Conservation (phyloP, 2,797 vertebrate genomes). For the Danio albolineatus region DNA sequence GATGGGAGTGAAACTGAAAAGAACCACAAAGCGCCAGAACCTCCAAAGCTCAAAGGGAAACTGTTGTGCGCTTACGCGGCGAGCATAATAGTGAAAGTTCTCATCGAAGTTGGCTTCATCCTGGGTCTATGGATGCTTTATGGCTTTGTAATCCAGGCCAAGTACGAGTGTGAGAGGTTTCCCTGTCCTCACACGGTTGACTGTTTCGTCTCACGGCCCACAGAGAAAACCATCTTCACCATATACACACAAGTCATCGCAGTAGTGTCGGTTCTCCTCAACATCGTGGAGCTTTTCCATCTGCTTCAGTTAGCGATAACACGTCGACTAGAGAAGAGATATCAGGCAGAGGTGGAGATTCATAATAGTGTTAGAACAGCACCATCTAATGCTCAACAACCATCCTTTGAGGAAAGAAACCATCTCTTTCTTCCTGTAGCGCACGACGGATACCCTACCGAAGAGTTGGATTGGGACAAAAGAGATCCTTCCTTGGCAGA, state of each 20-base stretch:
- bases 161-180: slow-evolving; percentile 71
- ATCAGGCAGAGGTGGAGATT: slow-evolving; percentile 22
- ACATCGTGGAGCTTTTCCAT: slow-evolving; percentile 80
- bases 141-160: slow-evolving; percentile 77
- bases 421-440: slow-evolving; percentile 52
- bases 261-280: slow-evolving; percentile 79
- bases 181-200: slow-evolving; percentile 85
- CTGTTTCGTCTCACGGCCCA: slow-evolving; percentile 85
- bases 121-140: slow-evolving; percentile 82
- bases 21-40: slow-evolving; percentile 41
- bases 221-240: slow-evolving; percentile 85
- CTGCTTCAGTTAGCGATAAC: slow-evolving; percentile 73
- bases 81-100: slow-evolving; percentile 79
- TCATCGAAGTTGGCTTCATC: slow-evolving; percentile 80
- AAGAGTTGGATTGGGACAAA: slow-evolving; percentile 61
- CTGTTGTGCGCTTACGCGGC: slow-evolving; percentile 77
- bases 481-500: slow-evolving; percentile 22
- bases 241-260: slow-evolving; percentile 82
- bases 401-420: slow-evolving; percentile 58
- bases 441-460: slow-evolving; percentile 55
- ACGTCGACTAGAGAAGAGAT: slow-evolving; percentile 68
- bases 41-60: slow-evolving; percentile 76
- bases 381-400: background rate
- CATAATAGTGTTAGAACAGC: slow-evolving; percentile 19
- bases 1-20: slow-evolving; percentile 57